Base-by-base conservation (phyloP, 2,888 invertebrate species). In the Mimas tiliae region DNA sequence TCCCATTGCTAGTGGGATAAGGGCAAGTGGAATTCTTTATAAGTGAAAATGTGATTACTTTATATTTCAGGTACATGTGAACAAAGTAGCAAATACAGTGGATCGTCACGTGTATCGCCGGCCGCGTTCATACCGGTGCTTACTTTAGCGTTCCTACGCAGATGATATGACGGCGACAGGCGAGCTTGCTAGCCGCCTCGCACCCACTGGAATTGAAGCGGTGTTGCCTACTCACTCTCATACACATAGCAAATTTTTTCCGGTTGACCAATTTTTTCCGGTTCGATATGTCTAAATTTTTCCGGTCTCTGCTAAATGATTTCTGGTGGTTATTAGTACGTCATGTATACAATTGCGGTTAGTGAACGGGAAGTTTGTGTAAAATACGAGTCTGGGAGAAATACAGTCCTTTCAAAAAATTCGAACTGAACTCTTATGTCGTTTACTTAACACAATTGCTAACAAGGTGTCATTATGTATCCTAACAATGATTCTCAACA, bases 51-150 rank as follows among this genome's bases (percentile, higher is more conserved):
- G 27, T 64, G n/a, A 33, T 38, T 16, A 6, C 68, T 53, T 9
- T 65, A 3, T 27, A 47, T 75, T 78, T 0, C 84, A 94, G 94
- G 94, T 0, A 94, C 94, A 0, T 94, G 94, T 74, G 94, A 93
- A 71, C 94, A 94, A 70, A 93, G 89, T 81, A 93, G 81, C 93
- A 93, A 88, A 83, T 93, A 89, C 82, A 92, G 93, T 73, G 55
- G 69, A 2, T 82, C 83, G n/a, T n/a, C 48, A 3, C 76, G 82
- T 1, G 55, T 72, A 21, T 66, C 76, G 63, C 78, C 73, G 14
- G 70, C 76, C 48, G 68, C 73, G 68, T 67, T 78, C 19, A 71
- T 75, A 66, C 0, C 73, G 72, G 71, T 78, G 77, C 69, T 70
- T 71, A 69, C 81, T 48, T 65, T 83, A 50, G 63, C 70, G 42